These are phyloP conservation scores for Protodeltote pygarga DNA, from an alignment of 2,888 invertebrate genomes.

Conservation along the genomic window DNA sequence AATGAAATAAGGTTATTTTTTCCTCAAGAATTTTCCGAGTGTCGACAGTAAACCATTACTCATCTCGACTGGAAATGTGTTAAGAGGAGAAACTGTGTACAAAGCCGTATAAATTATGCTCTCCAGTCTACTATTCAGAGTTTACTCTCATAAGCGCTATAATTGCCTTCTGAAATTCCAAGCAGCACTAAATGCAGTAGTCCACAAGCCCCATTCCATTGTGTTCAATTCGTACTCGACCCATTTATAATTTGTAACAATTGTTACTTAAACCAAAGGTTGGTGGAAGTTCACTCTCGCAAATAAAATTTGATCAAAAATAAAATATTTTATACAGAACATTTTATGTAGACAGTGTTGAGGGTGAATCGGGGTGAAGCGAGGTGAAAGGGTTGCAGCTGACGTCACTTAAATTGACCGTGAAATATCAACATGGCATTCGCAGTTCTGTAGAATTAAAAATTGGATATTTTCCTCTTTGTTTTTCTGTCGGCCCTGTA, in stretches of 20 bases:
- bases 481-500: conserved; percentile 1
- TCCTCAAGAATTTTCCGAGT: no score
- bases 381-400: conserved; percentile 38
- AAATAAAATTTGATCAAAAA: conserved; percentile 35
- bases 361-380: conserved; percentile 9
- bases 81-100: no score
- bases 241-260: conserved; percentile 14
- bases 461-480: conserved; percentile 1
- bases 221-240: conserved; percentile 12
- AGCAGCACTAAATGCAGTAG: conserved; percentile 31
- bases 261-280: conserved; percentile 21
- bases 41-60: no score
- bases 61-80: no score
- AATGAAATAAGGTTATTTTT: no score
- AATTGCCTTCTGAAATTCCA: conserved; percentile 7
- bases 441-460: conserved; percentile 19
- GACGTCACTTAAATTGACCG: conserved; percentile 45
- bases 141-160: conserved; percentile 8
- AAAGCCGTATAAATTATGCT: conserved; percentile 25
- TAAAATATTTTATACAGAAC: conserved; percentile 23
- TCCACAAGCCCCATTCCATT: conserved; percentile 24
- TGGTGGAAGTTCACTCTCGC: conserved; percentile 1
- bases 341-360: conserved; percentile 21
- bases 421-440: conserved; percentile 36
- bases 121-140: conserved; percentile 15